Evolutionary conservation across 2,888 invertebrate genomes (phyloP).

Genomic region (Andrena bucephala): DNA sequence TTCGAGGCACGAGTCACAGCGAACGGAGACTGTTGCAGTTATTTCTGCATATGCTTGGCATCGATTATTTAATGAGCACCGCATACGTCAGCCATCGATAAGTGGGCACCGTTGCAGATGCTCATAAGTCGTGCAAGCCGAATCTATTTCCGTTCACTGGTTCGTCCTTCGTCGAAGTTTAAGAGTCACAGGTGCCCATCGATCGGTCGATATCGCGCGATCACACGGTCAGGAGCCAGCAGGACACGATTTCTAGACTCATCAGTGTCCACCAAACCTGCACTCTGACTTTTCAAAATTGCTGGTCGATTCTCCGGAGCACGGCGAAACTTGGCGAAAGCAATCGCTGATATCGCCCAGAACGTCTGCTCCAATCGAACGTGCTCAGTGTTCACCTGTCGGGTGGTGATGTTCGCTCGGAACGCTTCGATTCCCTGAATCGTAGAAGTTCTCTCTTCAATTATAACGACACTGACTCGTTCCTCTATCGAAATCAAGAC

Average conservation of each 20-base stretch:
- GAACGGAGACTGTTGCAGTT: slow-evolving; percentile 22
- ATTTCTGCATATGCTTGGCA: slow-evolving; percentile 36
- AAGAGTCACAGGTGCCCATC: slow-evolving; percentile 34
- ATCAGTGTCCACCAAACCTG: not conserved
- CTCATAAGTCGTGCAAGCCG: slow-evolving; percentile 33
- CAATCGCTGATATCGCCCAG: no score
- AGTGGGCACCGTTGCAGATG: slow-evolving; percentile 26
- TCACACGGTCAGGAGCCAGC: not conserved
- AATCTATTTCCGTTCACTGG: slow-evolving; percentile 54
- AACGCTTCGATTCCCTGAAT: not conserved
- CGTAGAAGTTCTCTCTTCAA: not conserved
- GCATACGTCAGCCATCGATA: slow-evolving; percentile 1
- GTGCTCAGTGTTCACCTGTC: no score
- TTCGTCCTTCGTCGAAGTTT: slow-evolving; percentile 51
- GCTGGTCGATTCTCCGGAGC: no score
- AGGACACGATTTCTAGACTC: not conserved
- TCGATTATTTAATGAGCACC: slow-evolving; percentile 56
- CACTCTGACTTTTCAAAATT: no score
- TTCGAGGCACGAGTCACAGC: slow-evolving; percentile 25
- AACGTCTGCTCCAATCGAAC: no score
- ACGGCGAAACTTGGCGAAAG: no score
- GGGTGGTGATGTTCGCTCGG: no score
- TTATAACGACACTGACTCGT: not conserved
- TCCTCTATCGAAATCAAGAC: not conserved
- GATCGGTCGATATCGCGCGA: slow-evolving; percentile 41